Evolutionary conservation across 2,113 vertebrate genomes (phyloP), one percentile per base, ranked within the genome.

Genomic region (Gymnocephalus cernua): DNA sequence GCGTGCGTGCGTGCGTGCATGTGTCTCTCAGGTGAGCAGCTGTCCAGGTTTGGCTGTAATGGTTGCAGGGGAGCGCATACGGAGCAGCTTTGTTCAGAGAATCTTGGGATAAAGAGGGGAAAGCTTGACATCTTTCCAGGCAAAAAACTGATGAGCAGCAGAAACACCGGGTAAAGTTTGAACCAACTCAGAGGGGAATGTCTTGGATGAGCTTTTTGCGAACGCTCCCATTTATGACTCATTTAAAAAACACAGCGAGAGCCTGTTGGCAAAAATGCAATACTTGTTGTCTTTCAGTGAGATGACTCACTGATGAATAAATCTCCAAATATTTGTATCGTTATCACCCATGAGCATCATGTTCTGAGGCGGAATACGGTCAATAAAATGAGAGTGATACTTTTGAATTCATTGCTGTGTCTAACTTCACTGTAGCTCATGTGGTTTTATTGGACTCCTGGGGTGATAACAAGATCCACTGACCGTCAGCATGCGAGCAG

Each of bases 401-500:
- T 62, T 64, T 29, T 50, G 18, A 59, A 64, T 68, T 69, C 48
- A 59, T 75, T 51, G 56, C 83, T 57, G 61, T 48, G 35, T 86
- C 54, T n/a, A 75, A 35, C 62, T 69, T 80, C 38, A 10, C 45
- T 35, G 70, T 35, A 70, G 38, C 44, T 86, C 57, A 44, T 87
- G 69, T 63, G 29, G 58, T 84, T 86, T 84, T 38, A 83, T 77
- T 82, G 51, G 72, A 35, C 56, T 79, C 74, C 50, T 12, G 50
- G 47, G 79, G 61, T 53, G 74, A 89, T 87, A 83, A 87, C 76
- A 65, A 85, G 70, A 84, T 73, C 66, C 80, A 63, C 80, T 89
- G 86, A 85, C 88, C 85, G 16, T 74, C 83, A 38, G 79, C 82
- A 82, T 85, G 92, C 79, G 90, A 87, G 88, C 79, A 58, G 73